Evolutionary conservation across 2,888 invertebrate species (phyloP), one percentile per base, ranked within the genome.

Genomic region (Ophion slaviceki): DNA sequence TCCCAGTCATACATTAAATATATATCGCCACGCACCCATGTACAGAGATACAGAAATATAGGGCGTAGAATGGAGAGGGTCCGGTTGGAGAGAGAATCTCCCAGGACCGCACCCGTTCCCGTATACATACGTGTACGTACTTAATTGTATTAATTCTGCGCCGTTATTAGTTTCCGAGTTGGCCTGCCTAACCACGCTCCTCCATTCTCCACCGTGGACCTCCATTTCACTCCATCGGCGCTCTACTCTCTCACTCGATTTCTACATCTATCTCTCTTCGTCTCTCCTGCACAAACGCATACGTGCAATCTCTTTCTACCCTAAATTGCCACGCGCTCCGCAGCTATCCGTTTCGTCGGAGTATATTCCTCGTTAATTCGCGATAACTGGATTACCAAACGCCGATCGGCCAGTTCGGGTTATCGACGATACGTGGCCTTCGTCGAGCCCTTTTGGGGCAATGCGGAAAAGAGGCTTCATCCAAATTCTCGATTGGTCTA

Each of bases 61-160:
- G 77, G 53, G 80, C 53, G 62, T 72, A 77, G 76, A 57, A 68
- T 64, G 40, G 36, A 64, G 57, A 57, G 32, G 32, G 59, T 67
- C 61, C 53, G 71, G 59, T 71, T 67, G 72, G 59, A 66, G 72
- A 66, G 68, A 61, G 61, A 61, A 62, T 20, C 61, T 47, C 10
- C 64, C 32, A 59, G 74, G 78, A 75, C 79, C 81, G 40, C 77
- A 82, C 80, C 72, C 77, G 74, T 74, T 77, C 82, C 57, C 82
- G 77, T 85, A 85, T 71, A 86, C 87, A 81, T 87, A 78, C 86
- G 70, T 80, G 80, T 68, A 66, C 57, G 47, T 59, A 82, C 84
- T 79, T 90, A 90, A 90, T 89, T 87, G 87, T 85, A 88, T 88
- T 89, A 89, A 89, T 90, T 88, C 81, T 80, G 74, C 74, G 86